These are phyloP conservation scores for Ceratitis capitata DNA, from an alignment of 1,140 invertebrate species.

Conservation along the genomic window DNA sequence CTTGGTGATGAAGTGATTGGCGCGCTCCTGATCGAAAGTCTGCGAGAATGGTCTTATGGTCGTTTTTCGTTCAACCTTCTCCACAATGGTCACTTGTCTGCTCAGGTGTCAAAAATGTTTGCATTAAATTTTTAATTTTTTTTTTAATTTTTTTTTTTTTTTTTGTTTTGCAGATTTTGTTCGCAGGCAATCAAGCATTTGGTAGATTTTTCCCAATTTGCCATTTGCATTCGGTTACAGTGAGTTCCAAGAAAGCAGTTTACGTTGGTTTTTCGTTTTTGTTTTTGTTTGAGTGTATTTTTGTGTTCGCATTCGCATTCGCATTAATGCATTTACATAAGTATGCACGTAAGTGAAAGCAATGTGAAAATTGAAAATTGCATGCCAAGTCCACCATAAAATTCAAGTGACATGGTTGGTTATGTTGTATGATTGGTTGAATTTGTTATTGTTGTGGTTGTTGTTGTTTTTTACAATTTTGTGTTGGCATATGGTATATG, in stretches of 20 bases:
- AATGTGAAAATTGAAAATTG: neutral
- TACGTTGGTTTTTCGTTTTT: neutral
- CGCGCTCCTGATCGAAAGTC: conserved; percentile 76
- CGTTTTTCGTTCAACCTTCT: conserved; percentile 51
- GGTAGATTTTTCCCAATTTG: neutral
- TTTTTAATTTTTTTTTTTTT: conserved; percentile 22
- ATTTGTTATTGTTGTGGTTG: neutral
- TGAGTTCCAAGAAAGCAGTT: neutral
- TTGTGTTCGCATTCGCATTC: too few relatives aligned
- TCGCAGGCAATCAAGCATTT: neutral
- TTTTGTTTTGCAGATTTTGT: neutral
- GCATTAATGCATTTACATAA: too few relatives aligned
- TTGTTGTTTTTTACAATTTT: neutral
- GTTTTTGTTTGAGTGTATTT: neutral
- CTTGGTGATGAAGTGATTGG: conserved; percentile 61
- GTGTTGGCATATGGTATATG: neutral
- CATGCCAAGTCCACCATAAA: neutral
- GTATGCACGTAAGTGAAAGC: conserved; percentile 16
- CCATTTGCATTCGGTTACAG: neutral
- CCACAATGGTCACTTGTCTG: conserved; percentile 62
- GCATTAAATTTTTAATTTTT: neutral
- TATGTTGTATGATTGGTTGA: neutral
- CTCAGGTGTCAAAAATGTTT: neutral
- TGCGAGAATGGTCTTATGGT: conserved; percentile 77
- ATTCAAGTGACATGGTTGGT: neutral